A percentile compares a stretch with the other conserved stretches of the same genome.
Conservation (phyloP, 2,113 vertebrate species). For the Semicossyphus pulcher region DNA sequence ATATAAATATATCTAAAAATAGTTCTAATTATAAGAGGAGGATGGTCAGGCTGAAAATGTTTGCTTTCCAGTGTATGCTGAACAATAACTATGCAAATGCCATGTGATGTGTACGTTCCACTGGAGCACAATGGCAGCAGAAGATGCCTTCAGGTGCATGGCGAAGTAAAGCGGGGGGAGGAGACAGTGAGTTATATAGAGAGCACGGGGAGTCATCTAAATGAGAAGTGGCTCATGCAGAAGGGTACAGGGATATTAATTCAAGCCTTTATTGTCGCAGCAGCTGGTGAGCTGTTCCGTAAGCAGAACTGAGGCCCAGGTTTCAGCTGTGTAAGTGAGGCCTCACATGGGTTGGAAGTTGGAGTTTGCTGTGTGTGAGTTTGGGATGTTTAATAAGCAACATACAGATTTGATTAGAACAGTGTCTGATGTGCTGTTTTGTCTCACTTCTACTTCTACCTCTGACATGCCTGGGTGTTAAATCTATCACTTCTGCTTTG, state of each 20-base stretch:
- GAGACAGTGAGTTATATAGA: constrained; percentile 33
- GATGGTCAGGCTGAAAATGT: not conserved
- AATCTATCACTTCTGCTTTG: not conserved
- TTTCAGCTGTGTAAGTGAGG: constrained; percentile 87
- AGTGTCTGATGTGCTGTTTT: not conserved
- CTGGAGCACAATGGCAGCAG: constrained; percentile 15
- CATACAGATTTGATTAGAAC: not conserved
- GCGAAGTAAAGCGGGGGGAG: constrained; percentile 47
- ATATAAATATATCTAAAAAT: not conserved
- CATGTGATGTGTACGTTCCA: constrained; percentile 40
- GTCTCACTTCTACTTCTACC: not conserved
- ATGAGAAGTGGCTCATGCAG: constrained; percentile 45
- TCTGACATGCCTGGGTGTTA: not conserved
- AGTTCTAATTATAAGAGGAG: not conserved
- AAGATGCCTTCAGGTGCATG: constrained; percentile 62
- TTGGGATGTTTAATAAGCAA: not conserved
- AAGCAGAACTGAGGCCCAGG: constrained; percentile 83
- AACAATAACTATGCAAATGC: constrained; percentile 32
- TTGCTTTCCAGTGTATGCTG: not conserved
- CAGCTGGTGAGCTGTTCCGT: constrained; percentile 82
- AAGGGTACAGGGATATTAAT: constrained; percentile 47
- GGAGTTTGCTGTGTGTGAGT: constrained; percentile 63
- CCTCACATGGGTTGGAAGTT: constrained; percentile 31
- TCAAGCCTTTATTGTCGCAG: constrained; percentile 78
- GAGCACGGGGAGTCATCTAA: constrained; percentile 24